Evolutionary conservation across 92 coral and sea anemone species (phyloP).

Genomic region (Parazoanthus darwini): DNA sequence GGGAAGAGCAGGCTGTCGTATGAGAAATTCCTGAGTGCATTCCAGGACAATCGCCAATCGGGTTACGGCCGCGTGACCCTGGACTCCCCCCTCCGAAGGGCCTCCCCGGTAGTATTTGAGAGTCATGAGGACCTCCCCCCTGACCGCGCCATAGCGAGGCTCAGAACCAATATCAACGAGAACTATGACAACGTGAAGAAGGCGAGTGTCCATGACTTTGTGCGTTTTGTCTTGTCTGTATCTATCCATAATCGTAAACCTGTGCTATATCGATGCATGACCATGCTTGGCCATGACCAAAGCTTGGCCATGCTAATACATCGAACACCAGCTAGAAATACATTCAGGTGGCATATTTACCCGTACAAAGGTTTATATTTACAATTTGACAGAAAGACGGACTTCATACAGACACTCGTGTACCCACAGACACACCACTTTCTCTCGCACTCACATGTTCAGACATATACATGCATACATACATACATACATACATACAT

Average conservation of each 20-base stretch:
- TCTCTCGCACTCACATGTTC: too few relatives aligned
- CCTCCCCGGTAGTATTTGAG: conserved; percentile 73
- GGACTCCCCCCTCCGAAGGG: conserved; percentile 68
- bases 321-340: not conserved
- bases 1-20: conserved; percentile 78
- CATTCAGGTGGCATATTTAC: not conserved
- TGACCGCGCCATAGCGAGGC: conserved; percentile 79
- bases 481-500: too few relatives aligned
- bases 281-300: too few relatives aligned
- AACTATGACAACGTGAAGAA: conserved; percentile 71
- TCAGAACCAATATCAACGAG: conserved; percentile 66
- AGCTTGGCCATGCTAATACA: not conserved
- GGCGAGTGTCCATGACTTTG: conserved; percentile 27
- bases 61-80: conserved; percentile 89
- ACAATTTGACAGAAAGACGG: not conserved
- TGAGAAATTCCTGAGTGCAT: conserved; percentile 84
- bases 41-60: conserved; percentile 74
- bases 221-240: not conserved
- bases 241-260: not conserved
- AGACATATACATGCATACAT: too few relatives aligned
- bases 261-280: not conserved
- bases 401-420: not conserved
- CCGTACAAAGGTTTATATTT: not conserved
- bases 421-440: not conserved
- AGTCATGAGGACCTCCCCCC: conserved; percentile 67